These are phyloP conservation scores for Vannuccia rotundouncinata DNA, from an alignment of 2,888 invertebrate species.

Conservation along the genomic window DNA sequence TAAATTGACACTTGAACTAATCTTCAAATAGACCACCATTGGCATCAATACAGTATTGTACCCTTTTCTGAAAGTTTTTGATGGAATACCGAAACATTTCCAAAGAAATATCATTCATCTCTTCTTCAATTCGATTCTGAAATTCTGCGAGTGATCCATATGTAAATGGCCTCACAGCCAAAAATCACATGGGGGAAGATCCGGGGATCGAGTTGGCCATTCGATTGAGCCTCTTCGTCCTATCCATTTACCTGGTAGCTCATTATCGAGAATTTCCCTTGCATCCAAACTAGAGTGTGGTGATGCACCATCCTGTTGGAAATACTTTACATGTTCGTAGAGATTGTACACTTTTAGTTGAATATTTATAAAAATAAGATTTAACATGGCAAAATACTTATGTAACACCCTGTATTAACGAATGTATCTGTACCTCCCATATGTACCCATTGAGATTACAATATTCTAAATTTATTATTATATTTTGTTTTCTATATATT, in stretches of 20 bases:
- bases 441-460: no score
- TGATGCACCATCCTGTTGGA: slow-evolving; percentile 26
- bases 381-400: no score
- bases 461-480: no score
- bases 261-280: slow-evolving; percentile 21
- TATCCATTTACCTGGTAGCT: slow-evolving; percentile 3
- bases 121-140: slow-evolving; percentile 26
- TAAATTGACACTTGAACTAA: slow-evolving; percentile 24
- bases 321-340: no score
- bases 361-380: no score
- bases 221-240: slow-evolving; percentile 16
- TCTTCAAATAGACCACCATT: slow-evolving; percentile 26
- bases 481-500: no score
- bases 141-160: slow-evolving; percentile 11
- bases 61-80: neutral
- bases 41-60: slow-evolving; percentile 3
- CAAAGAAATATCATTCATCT: slow-evolving; percentile 15
- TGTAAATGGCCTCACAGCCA: neutral
- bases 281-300: neutral
- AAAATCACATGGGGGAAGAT: neutral
- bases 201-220: slow-evolving; percentile 21
- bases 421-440: no score
- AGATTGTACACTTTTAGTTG: no score
- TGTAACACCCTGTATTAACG: no score
- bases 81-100: slow-evolving; percentile 1